Base-by-base conservation (phyloP, 1,140 invertebrate genomes). In the Wiebesia pumilae region DNA sequence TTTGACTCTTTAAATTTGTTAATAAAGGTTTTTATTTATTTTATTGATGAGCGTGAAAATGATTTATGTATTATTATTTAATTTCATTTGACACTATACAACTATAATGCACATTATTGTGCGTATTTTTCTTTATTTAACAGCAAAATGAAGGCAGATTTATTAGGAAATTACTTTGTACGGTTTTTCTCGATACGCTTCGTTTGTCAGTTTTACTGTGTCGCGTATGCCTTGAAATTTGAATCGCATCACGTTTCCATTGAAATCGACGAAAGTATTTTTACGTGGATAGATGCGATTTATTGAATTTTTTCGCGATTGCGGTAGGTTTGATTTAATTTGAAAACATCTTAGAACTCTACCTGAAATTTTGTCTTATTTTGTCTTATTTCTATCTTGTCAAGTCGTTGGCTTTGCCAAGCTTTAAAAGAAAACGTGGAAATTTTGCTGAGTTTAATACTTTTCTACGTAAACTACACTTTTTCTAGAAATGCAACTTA, bases 211-310 rank as follows among this genome's bases (percentile, higher is more conserved):
- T 65, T 35, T 27, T 27, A 3, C 27, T 33, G 3, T 0, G 12
- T 51, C 3, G 27, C 30, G 33, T 83, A 4, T 58, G 81, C 81
- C 33, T 51, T 40, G 81, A 83, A 54, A 83, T 75, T 83, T 40
- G 38, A 83, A 83, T 83, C 30, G 40, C 81, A 75, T 75, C 69
- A 43, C 43, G 67, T 73, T 82, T 73, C 24, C 81, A 73, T 43
- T 62, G 54, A 58, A 84, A 84, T 67, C 51, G 35, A 78, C 73
- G 58, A 65, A 54, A 65, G 27, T 65, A 78, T 65, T 84, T 78
- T 78, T 65, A 47, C 30, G 35, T 35, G 9, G 73, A 30, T 71
- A 40, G 54, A 83, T 40, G 51, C n/a, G 35, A n/a, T 38, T 75
- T 47, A 1, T n/a, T n/a, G 40, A 43, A 75, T 47, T 67, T 47